Conservation (phyloP, 2,113 vertebrate genomes). For the Hypomesus transpacificus region DNA sequence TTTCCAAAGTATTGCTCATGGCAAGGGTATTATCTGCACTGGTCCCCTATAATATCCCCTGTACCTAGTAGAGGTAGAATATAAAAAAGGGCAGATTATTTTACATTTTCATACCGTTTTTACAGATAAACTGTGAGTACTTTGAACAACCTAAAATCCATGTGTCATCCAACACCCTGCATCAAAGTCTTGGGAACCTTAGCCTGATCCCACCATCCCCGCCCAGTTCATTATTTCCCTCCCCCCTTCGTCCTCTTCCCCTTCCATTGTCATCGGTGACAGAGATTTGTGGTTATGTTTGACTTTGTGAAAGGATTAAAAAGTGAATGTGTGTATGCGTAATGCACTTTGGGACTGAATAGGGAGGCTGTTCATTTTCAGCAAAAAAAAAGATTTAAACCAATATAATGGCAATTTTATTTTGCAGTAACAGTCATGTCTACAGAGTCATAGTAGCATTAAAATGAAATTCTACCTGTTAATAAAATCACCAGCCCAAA, state of each 20-base stretch:
- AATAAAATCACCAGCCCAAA: no score
- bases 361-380: no score
- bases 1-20: no score
- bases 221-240: background rate
- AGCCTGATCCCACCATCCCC: background rate
- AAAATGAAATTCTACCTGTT: no score
- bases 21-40: no score
- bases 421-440: no score
- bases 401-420: no score
- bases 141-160: background rate
- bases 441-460: no score
- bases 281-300: background rate
- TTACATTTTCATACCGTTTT: constrained; percentile 2
- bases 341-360: no score
- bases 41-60: no score
- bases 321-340: background rate
- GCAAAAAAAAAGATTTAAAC: no score
- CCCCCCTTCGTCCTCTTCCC: background rate
- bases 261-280: background rate
- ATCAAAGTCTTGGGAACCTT: constrained; percentile 1
- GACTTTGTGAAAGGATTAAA: background rate
- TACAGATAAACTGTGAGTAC: background rate
- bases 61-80: background rate
- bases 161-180: background rate
- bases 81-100: no score